Conservation (phyloP, 2,888 invertebrate species). For the Lepidochrysops patricia region DNA sequence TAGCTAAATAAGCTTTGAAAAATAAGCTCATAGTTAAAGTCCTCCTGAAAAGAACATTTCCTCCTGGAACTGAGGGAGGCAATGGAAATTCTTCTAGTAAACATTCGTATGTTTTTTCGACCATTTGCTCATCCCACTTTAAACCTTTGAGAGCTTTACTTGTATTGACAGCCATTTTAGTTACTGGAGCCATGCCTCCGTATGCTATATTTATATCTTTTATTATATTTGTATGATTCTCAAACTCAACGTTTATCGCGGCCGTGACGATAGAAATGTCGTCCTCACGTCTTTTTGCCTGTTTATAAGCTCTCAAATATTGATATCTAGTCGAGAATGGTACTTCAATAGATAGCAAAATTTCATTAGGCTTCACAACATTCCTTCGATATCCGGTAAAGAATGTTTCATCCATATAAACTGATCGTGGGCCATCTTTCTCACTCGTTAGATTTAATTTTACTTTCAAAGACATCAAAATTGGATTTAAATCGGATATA, state of each 20-base stretch:
- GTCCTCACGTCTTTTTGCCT: conserved; percentile 89
- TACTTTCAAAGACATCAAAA: conserved; percentile 89
- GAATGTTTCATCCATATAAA: conserved; percentile 83
- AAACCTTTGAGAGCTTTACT: conserved; percentile 73
- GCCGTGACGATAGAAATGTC: conserved; percentile 93
- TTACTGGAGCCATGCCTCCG: conserved; percentile 96
- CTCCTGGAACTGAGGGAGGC: conserved; percentile 85
- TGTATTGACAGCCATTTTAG: conserved; percentile 84
- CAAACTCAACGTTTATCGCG: conserved; percentile 80
- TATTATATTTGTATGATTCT: conserved; percentile 66
- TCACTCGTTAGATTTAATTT: conserved; percentile 79
- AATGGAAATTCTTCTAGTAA: conserved; percentile 87
- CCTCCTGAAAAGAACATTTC: conserved; percentile 85
- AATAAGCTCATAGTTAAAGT: conserved; percentile 86
- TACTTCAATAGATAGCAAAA: conserved; percentile 81
- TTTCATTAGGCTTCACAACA: conserved; percentile 79
- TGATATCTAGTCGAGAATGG: conserved; percentile 80
- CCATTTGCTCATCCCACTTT: conserved; percentile 79
- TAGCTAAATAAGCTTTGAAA: conserved; percentile 80
- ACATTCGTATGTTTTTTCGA: conserved; percentile 77
- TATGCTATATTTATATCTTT: conserved; percentile 81
- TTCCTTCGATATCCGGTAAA: conserved; percentile 87
- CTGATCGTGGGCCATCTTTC: conserved; percentile 67
- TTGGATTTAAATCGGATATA: conserved; percentile 95
- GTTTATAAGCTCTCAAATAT: conserved; percentile 86